A percentile compares a stretch with the other conserved stretches of the same genome.
Evolutionary conservation across 2,888 invertebrate genomes (phyloP).

Genomic region (Alloscopus bannaensis): DNA sequence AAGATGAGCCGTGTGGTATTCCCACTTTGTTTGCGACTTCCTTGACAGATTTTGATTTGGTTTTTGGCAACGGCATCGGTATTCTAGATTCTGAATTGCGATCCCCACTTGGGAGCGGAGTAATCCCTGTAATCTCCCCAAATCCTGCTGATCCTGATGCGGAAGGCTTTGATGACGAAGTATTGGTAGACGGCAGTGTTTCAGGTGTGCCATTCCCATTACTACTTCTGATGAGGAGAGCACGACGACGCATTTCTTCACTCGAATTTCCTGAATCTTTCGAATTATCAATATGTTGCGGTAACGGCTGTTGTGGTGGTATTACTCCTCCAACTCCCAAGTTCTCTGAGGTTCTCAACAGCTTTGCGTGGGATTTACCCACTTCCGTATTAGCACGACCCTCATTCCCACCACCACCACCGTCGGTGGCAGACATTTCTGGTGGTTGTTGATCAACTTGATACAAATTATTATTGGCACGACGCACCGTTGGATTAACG

Average conservation of each 20-base stretch:
- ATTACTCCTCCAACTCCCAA: not conserved
- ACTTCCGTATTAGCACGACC: constrained; percentile 39
- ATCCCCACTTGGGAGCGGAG: not conserved
- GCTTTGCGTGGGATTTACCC: not conserved
- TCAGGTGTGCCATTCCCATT: not conserved
- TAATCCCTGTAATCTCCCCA: not conserved
- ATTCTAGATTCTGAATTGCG: constrained; percentile 39
- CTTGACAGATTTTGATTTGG: constrained; percentile 33
- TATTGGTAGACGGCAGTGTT: not conserved
- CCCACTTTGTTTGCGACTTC: constrained; percentile 1
- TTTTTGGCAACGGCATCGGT: constrained; percentile 50
- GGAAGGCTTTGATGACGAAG: not conserved
- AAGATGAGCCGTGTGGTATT: not conserved
- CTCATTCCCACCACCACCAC: no score
- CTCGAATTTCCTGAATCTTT: constrained; percentile 2
- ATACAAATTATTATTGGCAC: no score
- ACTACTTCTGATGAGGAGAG: not conserved
- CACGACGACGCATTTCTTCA: not conserved
- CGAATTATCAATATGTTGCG: constrained; percentile 50
- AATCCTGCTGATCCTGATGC: constrained; percentile 9
- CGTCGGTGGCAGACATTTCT: constrained; percentile 5
- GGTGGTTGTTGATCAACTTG: no score
- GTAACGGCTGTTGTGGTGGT: constrained; percentile 24
- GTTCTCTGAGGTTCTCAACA: constrained; percentile 15
- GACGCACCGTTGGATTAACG: no score